Evolutionary conservation across 2,797 vertebrate genomes (phyloP), one percentile per base, ranked within the genome.

Genomic region (Sebastes vulpes): DNA sequence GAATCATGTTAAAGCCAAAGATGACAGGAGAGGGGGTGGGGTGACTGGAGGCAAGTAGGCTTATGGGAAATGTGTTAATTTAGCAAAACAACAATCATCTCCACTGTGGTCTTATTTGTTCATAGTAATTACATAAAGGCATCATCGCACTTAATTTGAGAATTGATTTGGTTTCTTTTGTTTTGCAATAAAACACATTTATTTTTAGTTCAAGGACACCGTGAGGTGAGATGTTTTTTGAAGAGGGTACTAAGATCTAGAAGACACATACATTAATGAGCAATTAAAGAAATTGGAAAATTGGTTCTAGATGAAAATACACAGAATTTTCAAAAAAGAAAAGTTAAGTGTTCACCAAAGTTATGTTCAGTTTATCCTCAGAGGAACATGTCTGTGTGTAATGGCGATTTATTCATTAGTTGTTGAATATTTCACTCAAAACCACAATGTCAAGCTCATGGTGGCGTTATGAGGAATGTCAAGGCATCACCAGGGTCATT

Each of bases 21-120:
- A 75, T 53, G 66, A 75, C 65, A 77, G 65, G 23, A 42, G 28
- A 66, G 66, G 61, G 61, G 81, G 25, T 3, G 65, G 58, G 50
- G 6, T 60, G 72, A 46, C 54, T 57, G 9, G 23, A 68, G 63
- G n/a, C 56, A 60, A 38, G 14, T 3, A n/a, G 53, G 68, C 53
- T 72, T 48, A 80, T 72, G 54, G 38, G 28, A 60, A 38, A 72
- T 32, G 61, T 77, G 25, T 79, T 64, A 31, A 83, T 73, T 68
- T 65, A 65, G 64, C 53, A 68, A 68, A 76, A 52, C 25, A 70
- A 29, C 23, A 57, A 21, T 75, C 25, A 79, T 76, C 64, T 29
- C 29, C 35, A 18, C 20, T 4, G 8, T 65, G 32, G 7, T 26
- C 26, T 54, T 23, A 65, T 81, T 35, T 65, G 6, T 52, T 72